Base-by-base conservation (phyloP, 2,797 vertebrate genomes). In the Periparus ater region DNA sequence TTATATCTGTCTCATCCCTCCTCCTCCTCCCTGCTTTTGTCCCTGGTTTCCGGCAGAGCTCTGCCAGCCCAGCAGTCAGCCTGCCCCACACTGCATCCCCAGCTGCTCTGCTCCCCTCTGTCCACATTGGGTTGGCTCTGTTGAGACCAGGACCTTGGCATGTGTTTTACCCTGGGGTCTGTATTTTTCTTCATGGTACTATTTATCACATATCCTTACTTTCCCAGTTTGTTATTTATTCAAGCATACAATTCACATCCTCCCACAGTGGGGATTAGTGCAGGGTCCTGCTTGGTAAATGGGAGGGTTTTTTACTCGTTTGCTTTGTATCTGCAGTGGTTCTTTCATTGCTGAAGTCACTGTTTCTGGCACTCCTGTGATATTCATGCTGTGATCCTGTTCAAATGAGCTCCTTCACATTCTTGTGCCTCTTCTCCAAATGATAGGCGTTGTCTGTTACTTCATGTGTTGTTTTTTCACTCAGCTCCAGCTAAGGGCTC, bases 291-390 rank as follows among this genome's bases (percentile, higher is more conserved):
- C 76, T 84, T 86, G 54, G 83, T 68, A 81, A 93, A 75, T 54
- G 85, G 65, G 91, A 77, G 44, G 55, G 10, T 0, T 15, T 92
- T 96, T 90, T 88, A 62, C 51, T 47, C 93, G 17, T 85, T 92
- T 91, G 48, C n/a, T 93, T 95, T 95, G 66, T 93, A 86, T 90
- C 83, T 85, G 47, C 27, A 34, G 54, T 95, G 54, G 58, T 91
- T 94, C 90, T 95, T 96, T 96, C 91, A 95, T 72, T 75, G 85
- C 72, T 93, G 82, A 92, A 91, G 85, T 96, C 79, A 88, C 83
- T 90, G 1, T 81, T 95, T 86, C 76, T 96, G 93, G 90, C 94
- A 91, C 58, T 84, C 36, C 85, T 68, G 54, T 4, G 5, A 78
- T 95, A 90, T 78, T 73, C 93, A 88, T 78, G 88, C 94, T 94